Conservation (phyloP, 92 coral and sea anemone genomes). For the Parazoanthus swiftii region DNA sequence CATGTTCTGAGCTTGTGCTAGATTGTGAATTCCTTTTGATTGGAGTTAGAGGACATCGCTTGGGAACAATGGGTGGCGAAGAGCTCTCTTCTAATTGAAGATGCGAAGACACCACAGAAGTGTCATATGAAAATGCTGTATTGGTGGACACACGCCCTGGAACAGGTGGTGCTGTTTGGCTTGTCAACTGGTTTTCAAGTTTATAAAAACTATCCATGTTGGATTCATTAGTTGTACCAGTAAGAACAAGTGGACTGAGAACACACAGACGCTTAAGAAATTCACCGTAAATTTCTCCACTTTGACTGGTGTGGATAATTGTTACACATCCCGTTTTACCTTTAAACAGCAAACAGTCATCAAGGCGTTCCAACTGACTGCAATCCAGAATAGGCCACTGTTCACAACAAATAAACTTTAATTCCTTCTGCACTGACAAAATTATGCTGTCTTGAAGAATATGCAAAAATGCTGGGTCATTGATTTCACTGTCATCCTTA, state of each 20-base stretch:
- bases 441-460: slow-evolving; percentile 14
- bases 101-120: not conserved
- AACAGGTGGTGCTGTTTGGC: not conserved
- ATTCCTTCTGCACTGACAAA: slow-evolving; percentile 9
- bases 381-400: slow-evolving; percentile 36
- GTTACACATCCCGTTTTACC: not conserved
- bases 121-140: not conserved
- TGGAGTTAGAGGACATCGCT: slow-evolving; percentile 24
- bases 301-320: slow-evolving; percentile 18
- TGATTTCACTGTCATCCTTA: not conserved
- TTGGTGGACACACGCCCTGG: not conserved
- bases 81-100: not conserved
- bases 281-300: not conserved
- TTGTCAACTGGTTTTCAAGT: not conserved
- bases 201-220: not conserved
- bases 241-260: not conserved
- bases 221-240: not conserved
- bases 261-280: slow-evolving; percentile 27
- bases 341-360: slow-evolving; percentile 20
- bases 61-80: slow-evolving; percentile 20
- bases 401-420: slow-evolving; percentile 7
- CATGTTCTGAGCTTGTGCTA: slow-evolving; percentile 17
- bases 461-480: slow-evolving; percentile 40
- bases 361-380: slow-evolving; percentile 20
- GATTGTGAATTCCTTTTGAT: not conserved